A percentile compares a stretch with the other conserved stretches of the same genome.
Evolutionary conservation across 92 coral and sea anemone species (phyloP).

Genomic region (Metridium senile): DNA sequence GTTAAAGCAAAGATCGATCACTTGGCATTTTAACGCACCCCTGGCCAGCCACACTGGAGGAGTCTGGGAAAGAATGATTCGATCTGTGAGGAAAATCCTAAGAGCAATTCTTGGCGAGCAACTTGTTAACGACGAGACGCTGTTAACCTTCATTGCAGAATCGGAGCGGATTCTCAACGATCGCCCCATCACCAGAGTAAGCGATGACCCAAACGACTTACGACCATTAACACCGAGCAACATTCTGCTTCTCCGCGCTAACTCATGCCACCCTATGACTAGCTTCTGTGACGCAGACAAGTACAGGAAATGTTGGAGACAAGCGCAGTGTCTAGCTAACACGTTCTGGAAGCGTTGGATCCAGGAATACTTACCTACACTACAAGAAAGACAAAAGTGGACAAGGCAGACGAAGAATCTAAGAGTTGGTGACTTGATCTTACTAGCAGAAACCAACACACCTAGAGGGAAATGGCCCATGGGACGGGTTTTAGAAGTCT

Average conservation of each 20-base stretch:
- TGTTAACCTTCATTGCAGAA: conserved; percentile 12
- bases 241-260: conserved; percentile 1
- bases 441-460: background rate
- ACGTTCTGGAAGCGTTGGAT: conserved; percentile 22
- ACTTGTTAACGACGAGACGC: conserved; percentile 10
- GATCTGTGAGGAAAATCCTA: conserved; percentile 15
- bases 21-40: conserved; percentile 27
- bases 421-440: conserved; percentile 1
- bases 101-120: background rate
- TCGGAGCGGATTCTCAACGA: conserved; percentile 16
- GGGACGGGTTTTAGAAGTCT: background rate
- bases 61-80: conserved; percentile 22
- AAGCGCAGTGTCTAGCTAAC: too few relatives aligned
- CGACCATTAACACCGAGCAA: conserved; percentile 21
- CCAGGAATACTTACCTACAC: background rate
- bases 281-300: background rate
- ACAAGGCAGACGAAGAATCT: background rate
- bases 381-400: too few relatives aligned
- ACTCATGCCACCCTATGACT: background rate
- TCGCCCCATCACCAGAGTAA: conserved; percentile 4
- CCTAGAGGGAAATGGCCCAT: conserved; percentile 12
- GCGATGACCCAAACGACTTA: too few relatives aligned
- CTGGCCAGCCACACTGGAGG: conserved; percentile 16
- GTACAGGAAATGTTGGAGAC: too few relatives aligned
- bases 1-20: background rate